phyloP scores from a whole-genome alignment of 37 sponge, comb jelly and placozoan genomes.

The Lycopodina hypogea region DNA sequence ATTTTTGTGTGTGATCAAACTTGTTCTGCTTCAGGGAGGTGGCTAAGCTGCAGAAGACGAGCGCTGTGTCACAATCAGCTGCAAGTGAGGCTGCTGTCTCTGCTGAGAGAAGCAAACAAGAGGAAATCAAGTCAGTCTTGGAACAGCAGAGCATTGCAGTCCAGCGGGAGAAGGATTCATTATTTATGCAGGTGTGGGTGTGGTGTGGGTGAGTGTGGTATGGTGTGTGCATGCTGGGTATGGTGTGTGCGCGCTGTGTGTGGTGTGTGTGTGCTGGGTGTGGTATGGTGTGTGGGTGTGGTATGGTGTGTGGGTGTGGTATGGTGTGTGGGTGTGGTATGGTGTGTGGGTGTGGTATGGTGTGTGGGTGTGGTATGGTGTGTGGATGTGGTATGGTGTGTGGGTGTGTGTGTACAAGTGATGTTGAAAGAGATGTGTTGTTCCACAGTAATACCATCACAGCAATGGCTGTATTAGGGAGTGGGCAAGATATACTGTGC shows the following conservation, averaged over 20 bases:
- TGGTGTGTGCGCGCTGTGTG: neutral
- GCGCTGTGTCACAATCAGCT: conserved; percentile 69
- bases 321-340: too few relatives aligned
- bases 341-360: neutral
- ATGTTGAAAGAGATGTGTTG: too few relatives aligned
- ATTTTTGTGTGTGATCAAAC: neutral
- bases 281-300: neutral
- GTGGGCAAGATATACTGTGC: too few relatives aligned
- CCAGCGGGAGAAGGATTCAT: conserved; percentile 61
- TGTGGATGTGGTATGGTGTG: too few relatives aligned
- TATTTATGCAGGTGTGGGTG: conserved; percentile 67
- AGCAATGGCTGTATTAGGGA: too few relatives aligned
- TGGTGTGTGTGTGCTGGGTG: neutral
- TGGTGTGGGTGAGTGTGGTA: neutral
- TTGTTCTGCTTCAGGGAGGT: conserved; percentile 57
- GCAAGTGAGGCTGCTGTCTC: conserved; percentile 72
- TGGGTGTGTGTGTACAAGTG: neutral
- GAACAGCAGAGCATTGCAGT: conserved; percentile 51
- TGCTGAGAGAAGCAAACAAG: conserved; percentile 68
- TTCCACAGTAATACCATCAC: too few relatives aligned
- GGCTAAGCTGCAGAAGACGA: conserved; percentile 73
- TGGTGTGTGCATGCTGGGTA: neutral
- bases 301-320: too few relatives aligned
- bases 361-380: neutral
- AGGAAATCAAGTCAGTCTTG: conserved; percentile 58